Evolutionary conservation across 2,113 vertebrate genomes (phyloP), one percentile per base, ranked within the genome.

Genomic region (Archilochus colubris): DNA sequence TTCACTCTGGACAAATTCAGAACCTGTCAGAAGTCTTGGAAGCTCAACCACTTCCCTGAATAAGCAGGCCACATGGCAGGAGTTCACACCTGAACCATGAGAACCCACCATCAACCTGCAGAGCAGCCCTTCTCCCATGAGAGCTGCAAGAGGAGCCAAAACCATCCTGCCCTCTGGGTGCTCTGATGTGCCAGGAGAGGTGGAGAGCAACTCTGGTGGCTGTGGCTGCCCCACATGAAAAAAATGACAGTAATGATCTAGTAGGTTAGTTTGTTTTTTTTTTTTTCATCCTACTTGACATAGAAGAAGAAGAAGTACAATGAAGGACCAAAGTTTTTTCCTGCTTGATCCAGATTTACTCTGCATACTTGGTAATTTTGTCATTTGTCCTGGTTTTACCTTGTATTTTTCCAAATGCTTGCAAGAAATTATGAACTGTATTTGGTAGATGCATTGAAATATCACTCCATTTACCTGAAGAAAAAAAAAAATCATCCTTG

Each of bases 81-180:
- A 75, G 79, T 75, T 84, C 88, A 78, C 98, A 30, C 82, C 77
- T 77, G 95, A 96, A 76, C 96, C 95, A 90, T 96, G 98, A 54
- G 95, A 97, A 58, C 93, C 96, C 61, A 94, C 97, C 53, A 91
- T 97, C 89, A 87, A 61, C 59, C 96, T 92, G 81, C 97, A 97
- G 73, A 97, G 91, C 53, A 88, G 93, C 63, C 97, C 54, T 53
- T 53, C 44, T 67, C 53, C 82, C 16, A 1, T 11, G 48, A 84
- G 58, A 82, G 40, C 95, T 46, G 96, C 95, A 22, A 89, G 93
- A 33, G 83, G 95, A 51, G 86, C 74, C 19, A 89, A 94, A 23
- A 62, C 88, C 19, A 40, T 76, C 46, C 48, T 75, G 64, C 84
- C 75, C 66, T 81, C 57, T 23, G 48, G 58, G 18, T 27, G 22